Conservation (phyloP, 2,797 vertebrate genomes). For the Muscicapa striata region DNA sequence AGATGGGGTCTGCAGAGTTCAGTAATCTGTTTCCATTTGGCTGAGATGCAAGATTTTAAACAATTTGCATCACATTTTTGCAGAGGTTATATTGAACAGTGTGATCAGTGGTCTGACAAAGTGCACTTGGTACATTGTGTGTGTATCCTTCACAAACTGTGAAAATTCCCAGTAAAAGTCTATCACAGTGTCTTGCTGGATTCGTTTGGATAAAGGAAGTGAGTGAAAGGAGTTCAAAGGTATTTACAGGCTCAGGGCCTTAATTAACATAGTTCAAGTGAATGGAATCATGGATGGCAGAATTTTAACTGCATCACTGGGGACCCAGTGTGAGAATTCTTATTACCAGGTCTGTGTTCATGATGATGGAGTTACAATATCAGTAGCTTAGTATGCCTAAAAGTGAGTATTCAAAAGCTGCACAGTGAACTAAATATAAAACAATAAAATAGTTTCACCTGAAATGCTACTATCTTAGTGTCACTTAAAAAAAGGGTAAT, state of each 20-base stretch:
- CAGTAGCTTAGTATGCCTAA: not conserved
- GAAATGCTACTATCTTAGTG: not conserved
- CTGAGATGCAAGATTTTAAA: not conserved
- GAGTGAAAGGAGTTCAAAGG: not conserved
- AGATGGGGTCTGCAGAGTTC: not conserved
- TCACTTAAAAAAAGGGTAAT: not conserved
- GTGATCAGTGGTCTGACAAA: not conserved
- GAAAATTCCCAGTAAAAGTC: not conserved
- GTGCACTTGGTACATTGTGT: not conserved
- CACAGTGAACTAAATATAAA: not conserved
- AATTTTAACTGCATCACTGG: not conserved
- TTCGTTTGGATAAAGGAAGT: not conserved
- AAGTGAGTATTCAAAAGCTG: not conserved
- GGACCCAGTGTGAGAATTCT: not conserved
- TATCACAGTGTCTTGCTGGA: not conserved
- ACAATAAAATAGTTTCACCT: not conserved
- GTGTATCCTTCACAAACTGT: not conserved
- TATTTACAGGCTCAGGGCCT: not conserved
- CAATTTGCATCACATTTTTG: not conserved
- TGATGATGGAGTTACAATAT: not conserved
- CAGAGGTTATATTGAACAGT: not conserved
- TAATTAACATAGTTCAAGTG: not conserved
- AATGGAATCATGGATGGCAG: not conserved
- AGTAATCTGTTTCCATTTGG: not conserved
- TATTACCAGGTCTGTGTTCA: not conserved